A percentile compares a stretch with the other conserved stretches of the same genome.
phyloP scores from a whole-genome alignment of 2,888 invertebrate species.

The Arge pagana region DNA sequence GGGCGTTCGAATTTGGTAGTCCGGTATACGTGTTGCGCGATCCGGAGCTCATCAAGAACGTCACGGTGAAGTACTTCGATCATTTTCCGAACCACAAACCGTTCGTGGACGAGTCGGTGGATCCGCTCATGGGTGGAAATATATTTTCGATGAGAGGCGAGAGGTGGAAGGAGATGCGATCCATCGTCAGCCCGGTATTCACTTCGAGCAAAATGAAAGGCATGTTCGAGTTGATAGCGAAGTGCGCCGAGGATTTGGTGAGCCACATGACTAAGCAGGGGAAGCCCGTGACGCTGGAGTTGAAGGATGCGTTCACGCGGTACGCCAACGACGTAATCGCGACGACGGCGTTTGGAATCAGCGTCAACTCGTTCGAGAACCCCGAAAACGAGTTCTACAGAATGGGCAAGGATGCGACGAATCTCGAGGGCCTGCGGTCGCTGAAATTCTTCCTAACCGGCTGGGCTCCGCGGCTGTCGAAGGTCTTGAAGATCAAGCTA shows the following conservation, averaged over 20 bases:
- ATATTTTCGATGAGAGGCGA: constrained; percentile 60
- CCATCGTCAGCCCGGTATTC: constrained; percentile 56
- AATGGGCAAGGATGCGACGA: constrained; percentile 60
- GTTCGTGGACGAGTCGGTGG: constrained; percentile 53
- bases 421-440: constrained; percentile 43
- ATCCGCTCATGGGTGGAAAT: constrained; percentile 61
- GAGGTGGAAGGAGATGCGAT: constrained; percentile 57
- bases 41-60: constrained; percentile 62
- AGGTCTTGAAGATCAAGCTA: background rate
- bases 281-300: constrained; percentile 43
- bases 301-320: constrained; percentile 59
- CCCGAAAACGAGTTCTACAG: constrained; percentile 62
- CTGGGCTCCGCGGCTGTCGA: constrained; percentile 9
- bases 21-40: constrained; percentile 60
- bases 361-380: constrained; percentile 62
- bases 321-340: constrained; percentile 64
- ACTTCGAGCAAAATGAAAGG: constrained; percentile 53
- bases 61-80: constrained; percentile 65
- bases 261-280: constrained; percentile 36
- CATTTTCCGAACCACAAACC: constrained; percentile 61
- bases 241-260: constrained; percentile 31
- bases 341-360: constrained; percentile 61
- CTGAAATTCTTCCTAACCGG: constrained; percentile 31
- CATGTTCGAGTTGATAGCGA: constrained; percentile 44
- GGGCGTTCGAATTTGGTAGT: constrained; percentile 57